These are phyloP conservation scores for Camarhynchus parvulus DNA, from an alignment of 2,113 vertebrate genomes.

Conservation along the genomic window DNA sequence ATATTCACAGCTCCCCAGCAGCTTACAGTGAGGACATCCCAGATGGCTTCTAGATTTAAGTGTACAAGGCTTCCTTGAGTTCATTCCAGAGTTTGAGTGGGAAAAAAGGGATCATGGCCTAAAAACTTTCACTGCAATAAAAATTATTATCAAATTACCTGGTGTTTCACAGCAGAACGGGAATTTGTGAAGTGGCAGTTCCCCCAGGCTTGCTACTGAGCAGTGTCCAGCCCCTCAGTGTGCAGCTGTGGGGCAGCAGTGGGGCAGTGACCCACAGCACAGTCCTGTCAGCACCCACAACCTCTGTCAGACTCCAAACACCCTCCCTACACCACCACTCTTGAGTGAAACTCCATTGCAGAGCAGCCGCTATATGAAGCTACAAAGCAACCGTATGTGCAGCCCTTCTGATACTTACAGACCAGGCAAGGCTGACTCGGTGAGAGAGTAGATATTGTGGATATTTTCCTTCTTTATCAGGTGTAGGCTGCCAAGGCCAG, in stretches of 20 bases:
- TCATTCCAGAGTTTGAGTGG: fast-evolving
- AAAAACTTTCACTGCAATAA: not conserved
- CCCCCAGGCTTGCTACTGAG: not conserved
- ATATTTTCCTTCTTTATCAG: not conserved
- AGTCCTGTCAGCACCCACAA: not conserved
- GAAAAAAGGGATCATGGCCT: fast-evolving
- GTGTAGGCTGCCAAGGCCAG: not conserved
- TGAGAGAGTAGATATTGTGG: not conserved
- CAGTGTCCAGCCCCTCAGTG: not conserved
- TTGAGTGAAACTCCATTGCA: not conserved
- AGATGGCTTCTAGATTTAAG: not conserved
- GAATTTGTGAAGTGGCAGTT: not conserved
- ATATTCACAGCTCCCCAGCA: not conserved
- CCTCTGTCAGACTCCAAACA: fast-evolving
- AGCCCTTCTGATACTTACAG: not conserved
- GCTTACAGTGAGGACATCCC: not conserved
- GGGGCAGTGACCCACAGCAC: not conserved
- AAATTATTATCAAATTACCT: too few species aligned
- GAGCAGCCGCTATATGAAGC: fast-evolving
- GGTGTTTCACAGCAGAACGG: not conserved
- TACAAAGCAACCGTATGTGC: not conserved
- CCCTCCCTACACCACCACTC: fast-evolving
- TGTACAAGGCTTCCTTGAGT: not conserved
- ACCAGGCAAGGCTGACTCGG: not conserved
- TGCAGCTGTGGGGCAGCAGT: fast-evolving